Percentiles rank a stretch among this genome's conserved stretches.
phyloP scores from a whole-genome alignment of 2,888 invertebrate genomes.

The Polyommatus iphigenia region DNA sequence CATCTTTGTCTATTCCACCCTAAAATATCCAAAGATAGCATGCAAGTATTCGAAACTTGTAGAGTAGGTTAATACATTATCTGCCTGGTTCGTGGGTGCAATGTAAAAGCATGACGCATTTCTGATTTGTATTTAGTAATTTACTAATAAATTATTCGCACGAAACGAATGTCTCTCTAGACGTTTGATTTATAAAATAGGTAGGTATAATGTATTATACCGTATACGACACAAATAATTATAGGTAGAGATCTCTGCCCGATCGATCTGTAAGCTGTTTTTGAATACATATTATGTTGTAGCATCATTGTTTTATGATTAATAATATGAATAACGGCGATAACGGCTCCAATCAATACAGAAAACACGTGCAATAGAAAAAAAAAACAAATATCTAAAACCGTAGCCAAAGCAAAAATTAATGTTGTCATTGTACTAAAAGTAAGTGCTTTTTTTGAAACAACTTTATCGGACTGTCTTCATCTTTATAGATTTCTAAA shows the following conservation, averaged over 20 bases:
- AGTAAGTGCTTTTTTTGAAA: not conserved
- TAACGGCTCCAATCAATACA: not conserved
- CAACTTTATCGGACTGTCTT: not conserved
- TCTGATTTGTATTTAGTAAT: slow-evolving; percentile 1
- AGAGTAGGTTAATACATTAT: not conserved
- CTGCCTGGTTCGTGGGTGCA: not conserved
- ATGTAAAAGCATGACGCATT: not conserved
- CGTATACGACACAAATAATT: not conserved
- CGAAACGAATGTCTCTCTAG: not conserved
- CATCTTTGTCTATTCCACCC: slow-evolving; percentile 77
- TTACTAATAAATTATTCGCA: not conserved
- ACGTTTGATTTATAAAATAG: not conserved
- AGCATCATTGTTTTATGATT: not conserved
- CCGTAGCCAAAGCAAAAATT: not conserved
- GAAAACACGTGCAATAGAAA: not conserved
- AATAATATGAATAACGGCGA: too few species aligned
- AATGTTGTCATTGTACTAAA: not conserved
- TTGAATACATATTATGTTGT: not conserved
- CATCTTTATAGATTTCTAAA: not conserved
- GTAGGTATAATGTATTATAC: not conserved
- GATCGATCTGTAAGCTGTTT: not conserved
- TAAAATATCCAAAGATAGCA: slow-evolving; percentile 41
- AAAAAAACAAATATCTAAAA: not conserved
- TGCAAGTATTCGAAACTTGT: not conserved
- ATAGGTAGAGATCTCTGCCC: not conserved